Evolutionary conservation across 2,888 invertebrate species (phyloP), one percentile per base, ranked within the genome.

Genomic region (Amblyjoppa proteus): DNA sequence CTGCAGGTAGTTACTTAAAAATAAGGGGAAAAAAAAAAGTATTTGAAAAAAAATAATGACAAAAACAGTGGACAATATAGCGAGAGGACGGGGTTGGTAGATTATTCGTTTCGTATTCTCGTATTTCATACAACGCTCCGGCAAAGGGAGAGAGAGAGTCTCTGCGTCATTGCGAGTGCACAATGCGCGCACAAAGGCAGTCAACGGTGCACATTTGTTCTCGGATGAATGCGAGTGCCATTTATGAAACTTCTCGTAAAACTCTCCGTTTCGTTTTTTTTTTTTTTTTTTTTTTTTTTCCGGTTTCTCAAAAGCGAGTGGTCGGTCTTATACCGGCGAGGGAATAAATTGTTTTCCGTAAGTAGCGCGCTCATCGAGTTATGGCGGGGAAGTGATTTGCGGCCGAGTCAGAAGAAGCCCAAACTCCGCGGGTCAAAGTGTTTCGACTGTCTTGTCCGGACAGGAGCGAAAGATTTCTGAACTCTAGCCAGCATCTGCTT

Each of bases 171-270:
- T 31, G 80, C 64, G 13, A 56, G 28, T 79, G 45, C 56, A 76
- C 56, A 38, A 56, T 64, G 61, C 58, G 56, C 41, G 58, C 74
- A 68, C 45, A 74, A 74, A 73, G 66, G 51, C 78, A 75, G 71
- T 81, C 77, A 34, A 45, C 58, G 58, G 45, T 25, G 41, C 58
- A 53, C 73, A 66, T 74, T 81, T 81, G 45, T 68, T 69, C 76
- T 38, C 58, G 51, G 31, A 71, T 81, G 73, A 85, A 69, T 74
- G 64, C 70, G 68, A 85, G 80, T 77, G 83, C 76, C 80, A 74
- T 58, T 85, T 81, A 82, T 74, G 49, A 53, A 73, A 38, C 73
- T 77, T 61, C 45, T 25, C 71, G 64, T 56, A 49, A 79, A 82
- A 53, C 20, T 69, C 25, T 34, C 16, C 25, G 53, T 34, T 25